Percentiles rank a stretch among this genome's conserved stretches.
Evolutionary conservation across 2,113 vertebrate genomes (phyloP).

Genomic region (Indicator indicator): DNA sequence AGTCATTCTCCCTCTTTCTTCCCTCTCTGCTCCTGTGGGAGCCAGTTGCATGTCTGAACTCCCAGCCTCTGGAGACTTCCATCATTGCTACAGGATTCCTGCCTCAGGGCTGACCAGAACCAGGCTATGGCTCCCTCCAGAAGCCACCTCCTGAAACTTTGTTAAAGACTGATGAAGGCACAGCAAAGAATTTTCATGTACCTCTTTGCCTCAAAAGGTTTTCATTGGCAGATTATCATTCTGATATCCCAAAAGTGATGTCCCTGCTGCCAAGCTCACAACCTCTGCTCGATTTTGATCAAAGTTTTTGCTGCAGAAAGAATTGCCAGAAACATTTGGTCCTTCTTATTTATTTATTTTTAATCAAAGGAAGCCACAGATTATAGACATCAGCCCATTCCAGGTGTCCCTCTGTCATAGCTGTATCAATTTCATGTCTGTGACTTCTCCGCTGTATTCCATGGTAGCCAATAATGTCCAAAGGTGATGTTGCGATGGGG

Average conservation of each 20-base stretch:
- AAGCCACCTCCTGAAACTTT: neutral
- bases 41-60: neutral
- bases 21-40: neutral
- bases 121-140: neutral
- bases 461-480: neutral
- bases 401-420: neutral
- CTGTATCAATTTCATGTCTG: accelerated
- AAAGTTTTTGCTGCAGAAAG: neutral
- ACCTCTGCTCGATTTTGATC: neutral
- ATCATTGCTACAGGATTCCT: neutral
- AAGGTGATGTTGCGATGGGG: neutral
- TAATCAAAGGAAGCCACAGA: neutral
- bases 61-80: neutral
- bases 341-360: no score
- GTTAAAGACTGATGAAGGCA: neutral
- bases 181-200: accelerated
- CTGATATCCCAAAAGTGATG: neutral
- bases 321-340: neutral
- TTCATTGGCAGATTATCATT: neutral
- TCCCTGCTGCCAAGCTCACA: neutral
- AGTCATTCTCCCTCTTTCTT: no score
- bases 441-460: neutral
- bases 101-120: neutral
- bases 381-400: neutral
- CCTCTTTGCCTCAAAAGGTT: neutral